Percentiles rank a stretch among this genome's conserved stretches.
These are phyloP conservation scores for Ophiodon elongatus DNA, from an alignment of 2,113 vertebrate species.

Conservation along the genomic window DNA sequence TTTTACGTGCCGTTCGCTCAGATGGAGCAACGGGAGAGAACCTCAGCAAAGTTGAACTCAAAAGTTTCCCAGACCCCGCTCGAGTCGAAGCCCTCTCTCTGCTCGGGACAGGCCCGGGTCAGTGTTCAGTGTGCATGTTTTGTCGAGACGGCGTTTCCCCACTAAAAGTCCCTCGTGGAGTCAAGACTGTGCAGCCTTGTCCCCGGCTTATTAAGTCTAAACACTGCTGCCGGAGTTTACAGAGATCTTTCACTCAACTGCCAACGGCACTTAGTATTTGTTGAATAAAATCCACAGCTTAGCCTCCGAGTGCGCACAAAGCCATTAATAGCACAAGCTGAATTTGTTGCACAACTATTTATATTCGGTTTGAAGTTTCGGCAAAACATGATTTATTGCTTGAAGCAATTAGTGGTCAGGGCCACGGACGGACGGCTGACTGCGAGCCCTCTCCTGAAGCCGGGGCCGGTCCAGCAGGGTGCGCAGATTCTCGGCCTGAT, in stretches of 20 bases:
- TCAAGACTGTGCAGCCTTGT: conserved; percentile 61
- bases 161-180: conserved; percentile 45
- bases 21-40: background rate
- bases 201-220: conserved; percentile 61
- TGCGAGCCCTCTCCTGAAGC: conserved; percentile 51
- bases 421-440: conserved; percentile 55
- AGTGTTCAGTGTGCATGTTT: conserved; percentile 38
- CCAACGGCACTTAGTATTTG: conserved; percentile 71
- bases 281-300: conserved; percentile 60
- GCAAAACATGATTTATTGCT: conserved; percentile 75
- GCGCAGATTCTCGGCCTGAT: conserved; percentile 73
- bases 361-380: conserved; percentile 72
- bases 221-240: conserved; percentile 58
- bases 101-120: conserved; percentile 2
- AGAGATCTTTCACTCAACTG: conserved; percentile 70
- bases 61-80: conserved; percentile 43
- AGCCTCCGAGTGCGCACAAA: conserved; percentile 49
- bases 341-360: conserved; percentile 77
- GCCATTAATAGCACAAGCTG: conserved; percentile 66
- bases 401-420: conserved; percentile 73
- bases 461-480: conserved; percentile 54
- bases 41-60: conserved; percentile 22
- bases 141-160: conserved; percentile 57
- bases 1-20: conserved; percentile 1
- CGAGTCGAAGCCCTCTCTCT: background rate